A percentile compares a stretch with the other conserved stretches of the same genome.
Evolutionary conservation across 2,888 invertebrate species (phyloP).

Genomic region (Hermodice carunculata): DNA sequence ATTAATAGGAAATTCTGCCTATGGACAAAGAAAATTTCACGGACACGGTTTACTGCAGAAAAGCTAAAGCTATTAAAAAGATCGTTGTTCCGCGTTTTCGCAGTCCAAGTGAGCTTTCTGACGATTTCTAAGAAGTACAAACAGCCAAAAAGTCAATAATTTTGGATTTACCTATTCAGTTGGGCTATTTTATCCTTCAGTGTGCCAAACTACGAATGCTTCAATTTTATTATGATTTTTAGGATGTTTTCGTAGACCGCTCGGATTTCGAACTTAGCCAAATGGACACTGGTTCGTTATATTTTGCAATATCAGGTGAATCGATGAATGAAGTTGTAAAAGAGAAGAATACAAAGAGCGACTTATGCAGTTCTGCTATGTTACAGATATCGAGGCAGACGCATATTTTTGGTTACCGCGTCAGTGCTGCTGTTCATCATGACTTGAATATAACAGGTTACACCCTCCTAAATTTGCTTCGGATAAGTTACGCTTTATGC

Average conservation of each 20-base stretch:
- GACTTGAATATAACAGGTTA: no score
- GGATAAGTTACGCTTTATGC: no score
- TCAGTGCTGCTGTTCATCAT: no score
- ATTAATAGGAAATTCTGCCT: constrained; percentile 17
- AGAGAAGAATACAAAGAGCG: neutral
- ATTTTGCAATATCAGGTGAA: neutral
- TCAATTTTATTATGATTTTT: constrained; percentile 18
- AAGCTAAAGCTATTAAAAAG: neutral
- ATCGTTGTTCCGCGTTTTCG: neutral
- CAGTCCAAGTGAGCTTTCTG: neutral
- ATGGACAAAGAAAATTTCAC: constrained; percentile 14
- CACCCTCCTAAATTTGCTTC: no score
- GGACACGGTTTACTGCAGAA: neutral
- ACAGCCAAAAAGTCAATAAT: neutral
- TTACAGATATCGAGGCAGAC: neutral
- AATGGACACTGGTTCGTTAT: constrained; percentile 12
- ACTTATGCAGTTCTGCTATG: neutral
- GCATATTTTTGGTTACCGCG: neutral
- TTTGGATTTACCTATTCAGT: constrained; percentile 11
- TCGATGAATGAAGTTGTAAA: neutral
- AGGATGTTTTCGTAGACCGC: neutral
- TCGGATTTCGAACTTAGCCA: neutral
- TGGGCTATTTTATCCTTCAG: constrained; percentile 19
- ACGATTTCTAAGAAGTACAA: constrained; percentile 10
- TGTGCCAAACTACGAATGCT: constrained; percentile 18